Evolutionary conservation across 2,888 invertebrate genomes (phyloP).

Genomic region (Dynastes maya): DNA sequence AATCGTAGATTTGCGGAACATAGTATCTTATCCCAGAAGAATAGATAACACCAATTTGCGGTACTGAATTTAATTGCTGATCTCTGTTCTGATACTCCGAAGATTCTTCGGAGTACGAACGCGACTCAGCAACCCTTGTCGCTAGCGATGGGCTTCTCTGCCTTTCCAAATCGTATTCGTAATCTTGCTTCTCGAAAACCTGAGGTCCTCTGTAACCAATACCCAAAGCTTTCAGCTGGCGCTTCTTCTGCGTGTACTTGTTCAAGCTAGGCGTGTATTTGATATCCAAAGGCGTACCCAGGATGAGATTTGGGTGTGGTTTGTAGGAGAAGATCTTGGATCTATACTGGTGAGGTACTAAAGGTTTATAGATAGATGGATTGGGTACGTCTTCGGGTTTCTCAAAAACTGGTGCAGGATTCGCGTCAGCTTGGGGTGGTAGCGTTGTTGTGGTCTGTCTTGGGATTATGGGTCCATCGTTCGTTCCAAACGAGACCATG

Average conservation of each 20-base stretch:
- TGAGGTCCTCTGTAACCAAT: constrained; percentile 68
- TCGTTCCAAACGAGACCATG: constrained; percentile 69
- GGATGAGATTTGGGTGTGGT: constrained; percentile 63
- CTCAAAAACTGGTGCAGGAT: constrained; percentile 68
- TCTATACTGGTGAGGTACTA: constrained; percentile 65
- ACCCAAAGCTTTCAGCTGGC: constrained; percentile 62
- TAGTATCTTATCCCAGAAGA: constrained; percentile 69
- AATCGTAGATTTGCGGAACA: constrained; percentile 65
- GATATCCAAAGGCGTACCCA: constrained; percentile 67
- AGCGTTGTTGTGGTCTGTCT: constrained; percentile 56
- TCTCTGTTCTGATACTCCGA: constrained; percentile 32
- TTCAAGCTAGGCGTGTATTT: constrained; percentile 64
- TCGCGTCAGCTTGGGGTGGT: constrained; percentile 55
- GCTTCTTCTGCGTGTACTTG: constrained; percentile 63
- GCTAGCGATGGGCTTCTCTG: constrained; percentile 39
- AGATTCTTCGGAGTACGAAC: constrained; percentile 41
- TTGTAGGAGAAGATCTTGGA: constrained; percentile 61
- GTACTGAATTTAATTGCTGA: constrained; percentile 60
- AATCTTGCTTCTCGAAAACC: constrained; percentile 66
- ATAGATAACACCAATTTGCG: constrained; percentile 68
- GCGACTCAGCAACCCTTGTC: constrained; percentile 15
- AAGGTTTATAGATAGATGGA: constrained; percentile 65
- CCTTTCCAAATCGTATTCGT: constrained; percentile 61
- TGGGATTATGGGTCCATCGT: constrained; percentile 68
- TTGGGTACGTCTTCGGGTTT: constrained; percentile 66